Evolutionary conservation across 1,140 invertebrate species (phyloP).

Genomic region (Littorina saxatilis): DNA sequence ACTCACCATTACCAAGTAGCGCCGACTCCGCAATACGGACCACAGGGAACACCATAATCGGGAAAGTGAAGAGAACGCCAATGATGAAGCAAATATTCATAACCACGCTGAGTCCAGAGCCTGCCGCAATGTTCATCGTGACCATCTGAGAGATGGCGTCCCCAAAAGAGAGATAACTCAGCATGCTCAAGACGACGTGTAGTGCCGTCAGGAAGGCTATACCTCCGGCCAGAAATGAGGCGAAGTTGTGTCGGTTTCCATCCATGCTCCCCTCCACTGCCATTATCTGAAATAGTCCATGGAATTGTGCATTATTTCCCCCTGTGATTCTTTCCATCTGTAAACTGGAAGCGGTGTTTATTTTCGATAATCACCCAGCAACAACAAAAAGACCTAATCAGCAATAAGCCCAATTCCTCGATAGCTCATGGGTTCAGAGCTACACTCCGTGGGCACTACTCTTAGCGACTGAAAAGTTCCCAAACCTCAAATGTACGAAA

Average conservation of each 20-base stretch:
- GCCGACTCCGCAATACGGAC: constrained; percentile 65
- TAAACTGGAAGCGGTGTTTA: no score
- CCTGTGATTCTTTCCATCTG: no score
- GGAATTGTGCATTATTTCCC: no score
- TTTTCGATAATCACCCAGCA: no score
- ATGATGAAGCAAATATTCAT: constrained; percentile 66
- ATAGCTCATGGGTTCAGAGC: no score
- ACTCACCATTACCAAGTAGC: constrained; percentile 63
- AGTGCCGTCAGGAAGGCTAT: constrained; percentile 52
- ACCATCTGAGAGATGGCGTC: constrained; percentile 64
- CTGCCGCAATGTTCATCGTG: constrained; percentile 58
- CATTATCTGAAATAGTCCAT: constrained; percentile 65
- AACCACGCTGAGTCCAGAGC: constrained; percentile 45
- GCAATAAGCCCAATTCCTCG: no score
- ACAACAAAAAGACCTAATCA: no score
- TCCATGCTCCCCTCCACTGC: constrained; percentile 72
- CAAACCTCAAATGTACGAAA: no score
- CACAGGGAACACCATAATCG: constrained; percentile 68
- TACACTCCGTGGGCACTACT: no score
- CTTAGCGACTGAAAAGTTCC: no score
- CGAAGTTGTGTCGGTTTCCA: constrained; percentile 68
- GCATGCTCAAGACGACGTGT: constrained; percentile 56
- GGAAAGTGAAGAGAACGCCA: constrained; percentile 67
- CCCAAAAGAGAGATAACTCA: constrained; percentile 70
- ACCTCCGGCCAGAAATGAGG: constrained; percentile 59